These are phyloP conservation scores for Camponotus pennsylvanicus DNA, from an alignment of 1,140 invertebrate species.

Conservation along the genomic window DNA sequence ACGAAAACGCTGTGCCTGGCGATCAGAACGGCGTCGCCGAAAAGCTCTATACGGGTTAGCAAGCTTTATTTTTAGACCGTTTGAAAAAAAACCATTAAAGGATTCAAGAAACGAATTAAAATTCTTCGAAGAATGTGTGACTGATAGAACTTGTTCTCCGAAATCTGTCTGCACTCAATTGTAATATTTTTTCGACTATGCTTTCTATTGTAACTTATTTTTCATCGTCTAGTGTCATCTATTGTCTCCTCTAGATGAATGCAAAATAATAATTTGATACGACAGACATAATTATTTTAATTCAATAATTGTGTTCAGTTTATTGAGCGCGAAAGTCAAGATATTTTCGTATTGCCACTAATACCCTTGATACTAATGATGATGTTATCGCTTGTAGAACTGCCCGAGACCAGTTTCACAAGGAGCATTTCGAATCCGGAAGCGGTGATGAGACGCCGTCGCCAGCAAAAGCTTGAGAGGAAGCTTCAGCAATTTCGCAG, in stretches of 20 bases:
- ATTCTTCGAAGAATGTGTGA: not conserved
- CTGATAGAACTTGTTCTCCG: not conserved
- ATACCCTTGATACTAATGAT: not conserved
- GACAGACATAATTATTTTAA: not conserved
- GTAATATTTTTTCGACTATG: not conserved
- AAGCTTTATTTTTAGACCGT: slow-evolving; percentile 18
- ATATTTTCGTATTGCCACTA: not conserved
- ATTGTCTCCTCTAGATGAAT: not conserved
- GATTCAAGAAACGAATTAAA: not conserved
- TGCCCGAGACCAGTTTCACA: slow-evolving; percentile 99
- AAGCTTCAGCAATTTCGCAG: slow-evolving; percentile 98
- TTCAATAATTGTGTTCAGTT: not conserved
- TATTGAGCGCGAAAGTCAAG: not conserved
- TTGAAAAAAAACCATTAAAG: slow-evolving; percentile 2
- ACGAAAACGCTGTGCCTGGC: slow-evolving; percentile 90
- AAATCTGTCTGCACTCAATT: not conserved
- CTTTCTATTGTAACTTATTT: not conserved
- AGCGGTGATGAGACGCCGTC: slow-evolving; percentile 97
- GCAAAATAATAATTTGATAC: not conserved
- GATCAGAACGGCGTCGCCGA: slow-evolving; percentile 96
- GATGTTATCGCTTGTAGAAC: slow-evolving; percentile 88
- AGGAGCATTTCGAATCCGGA: slow-evolving; percentile 99
- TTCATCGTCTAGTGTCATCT: too few relatives aligned
- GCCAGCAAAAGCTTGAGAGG: slow-evolving; percentile 99
- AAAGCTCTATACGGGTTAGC: slow-evolving; percentile 94